Conservation (phyloP, 2,113 vertebrate genomes). For the Caracal caracal region DNA sequence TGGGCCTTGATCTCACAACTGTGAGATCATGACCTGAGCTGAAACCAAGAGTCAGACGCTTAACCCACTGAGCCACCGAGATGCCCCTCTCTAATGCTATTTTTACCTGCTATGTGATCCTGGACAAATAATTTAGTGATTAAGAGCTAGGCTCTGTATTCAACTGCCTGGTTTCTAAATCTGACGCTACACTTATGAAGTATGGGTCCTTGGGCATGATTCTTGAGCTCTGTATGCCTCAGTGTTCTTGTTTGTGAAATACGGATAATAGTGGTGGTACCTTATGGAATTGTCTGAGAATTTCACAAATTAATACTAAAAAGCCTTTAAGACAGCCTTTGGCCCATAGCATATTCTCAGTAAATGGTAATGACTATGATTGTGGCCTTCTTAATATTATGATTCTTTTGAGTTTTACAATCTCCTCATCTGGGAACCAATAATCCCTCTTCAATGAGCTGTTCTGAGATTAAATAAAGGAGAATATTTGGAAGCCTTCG, state of each 20-base stretch:
- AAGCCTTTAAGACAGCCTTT: not conserved
- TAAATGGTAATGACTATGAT: not conserved
- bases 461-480: not conserved
- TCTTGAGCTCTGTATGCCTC: not conserved
- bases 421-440: not conserved
- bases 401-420: not conserved
- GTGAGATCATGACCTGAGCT: too few relatives aligned
- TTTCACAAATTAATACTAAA: not conserved
- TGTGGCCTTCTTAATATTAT: not conserved
- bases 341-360: not conserved
- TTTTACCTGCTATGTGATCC: not conserved
- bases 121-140: not conserved
- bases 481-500: not conserved
- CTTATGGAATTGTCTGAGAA: not conserved
- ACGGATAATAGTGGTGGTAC: not conserved
- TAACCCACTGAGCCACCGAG: too few relatives aligned
- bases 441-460: not conserved
- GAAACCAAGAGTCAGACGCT: too few relatives aligned
- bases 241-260: not conserved
- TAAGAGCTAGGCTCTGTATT: not conserved
- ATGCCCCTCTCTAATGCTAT: not conserved
- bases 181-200: too few relatives aligned
- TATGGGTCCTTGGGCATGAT: not conserved
- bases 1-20: too few relatives aligned
- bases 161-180: not conserved